Evolutionary conservation across 2,113 vertebrate species (phyloP), one percentile per base, ranked within the genome.

Genomic region (Leiothrix lutea): DNA sequence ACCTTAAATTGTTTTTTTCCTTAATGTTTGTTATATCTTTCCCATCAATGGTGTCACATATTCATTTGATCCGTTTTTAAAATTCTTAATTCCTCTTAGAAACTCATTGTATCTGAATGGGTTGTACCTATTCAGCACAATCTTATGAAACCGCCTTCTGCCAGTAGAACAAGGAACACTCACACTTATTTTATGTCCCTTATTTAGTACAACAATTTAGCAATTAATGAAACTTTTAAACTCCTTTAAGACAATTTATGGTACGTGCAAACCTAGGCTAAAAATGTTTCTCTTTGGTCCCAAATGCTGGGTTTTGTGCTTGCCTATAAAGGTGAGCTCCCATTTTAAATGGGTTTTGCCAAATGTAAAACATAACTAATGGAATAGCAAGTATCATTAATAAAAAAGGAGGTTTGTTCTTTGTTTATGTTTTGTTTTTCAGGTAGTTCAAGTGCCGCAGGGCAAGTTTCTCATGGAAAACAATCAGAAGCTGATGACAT

Each of bases 401-500:
- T 60, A 33, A 64, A 80, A 85, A 75, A 42, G 4, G 1, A 3
- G 3, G 0, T 14, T 54, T 33, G 10, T 4, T 33, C 54, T 57
- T 38, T 33, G 9, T 23, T 60, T 50, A 1, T 64, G 22, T 78
- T 93, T 67, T 83, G 33, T 71, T 87, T 67, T 57, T 91, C 79
- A 98, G 97, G 62, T 95, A 88, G 71, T 86, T 92, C 95, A 88
- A 94, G 91, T 69, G 71, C 77, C 31, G 72, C 64, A 89, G 84
- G 91, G 26, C 96, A 97, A 58, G 33, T 91, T 91, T 95, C 97
- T 92, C 74, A 80, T 20, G 70, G 97, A 92, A 97, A 62, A 77
- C 95, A 48, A 91, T 90, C 93, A 14, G 98, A 98, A 78, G 97
- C 97, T 64, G 97, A 98, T 36, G 98, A 98, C 80, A 98, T 98